Conservation (phyloP, 2,113 vertebrate genomes). For the Psittacula cyanocephala region DNA sequence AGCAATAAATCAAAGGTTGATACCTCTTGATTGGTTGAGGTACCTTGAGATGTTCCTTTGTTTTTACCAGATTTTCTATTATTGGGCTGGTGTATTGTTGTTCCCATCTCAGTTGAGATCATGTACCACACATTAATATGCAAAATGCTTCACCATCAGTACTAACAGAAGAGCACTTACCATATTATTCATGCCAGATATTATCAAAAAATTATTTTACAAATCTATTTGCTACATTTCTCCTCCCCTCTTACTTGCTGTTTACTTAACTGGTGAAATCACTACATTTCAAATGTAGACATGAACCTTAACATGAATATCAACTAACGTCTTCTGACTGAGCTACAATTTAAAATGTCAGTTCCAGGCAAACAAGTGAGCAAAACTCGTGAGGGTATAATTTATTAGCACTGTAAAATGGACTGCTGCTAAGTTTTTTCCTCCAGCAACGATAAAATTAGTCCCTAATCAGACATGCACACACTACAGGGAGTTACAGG, state of each 20-base stretch:
- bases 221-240: background rate
- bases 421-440: constrained; percentile 1
- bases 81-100: background rate
- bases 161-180: background rate
- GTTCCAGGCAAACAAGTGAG: constrained; percentile 1
- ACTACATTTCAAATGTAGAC: constrained; percentile 3
- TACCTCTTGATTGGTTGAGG: background rate
- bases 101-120: background rate
- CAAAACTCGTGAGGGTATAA: constrained; percentile 24
- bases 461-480: background rate
- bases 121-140: background rate
- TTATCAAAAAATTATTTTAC: constrained; percentile 25
- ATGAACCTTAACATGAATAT: constrained; percentile 23
- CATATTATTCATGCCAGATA: background rate
- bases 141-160: background rate
- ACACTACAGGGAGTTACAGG: background rate
- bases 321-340: constrained; percentile 39
- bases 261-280: constrained; percentile 22
- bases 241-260: background rate
- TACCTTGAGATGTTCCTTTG: background rate
- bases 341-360: constrained; percentile 46
- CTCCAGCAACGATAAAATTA: background rate
- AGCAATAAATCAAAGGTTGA: background rate
- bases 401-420: constrained; percentile 26
- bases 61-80: background rate